Evolutionary conservation across 1,140 invertebrate genomes (phyloP).

Genomic region (Drosophila miranda): DNA sequence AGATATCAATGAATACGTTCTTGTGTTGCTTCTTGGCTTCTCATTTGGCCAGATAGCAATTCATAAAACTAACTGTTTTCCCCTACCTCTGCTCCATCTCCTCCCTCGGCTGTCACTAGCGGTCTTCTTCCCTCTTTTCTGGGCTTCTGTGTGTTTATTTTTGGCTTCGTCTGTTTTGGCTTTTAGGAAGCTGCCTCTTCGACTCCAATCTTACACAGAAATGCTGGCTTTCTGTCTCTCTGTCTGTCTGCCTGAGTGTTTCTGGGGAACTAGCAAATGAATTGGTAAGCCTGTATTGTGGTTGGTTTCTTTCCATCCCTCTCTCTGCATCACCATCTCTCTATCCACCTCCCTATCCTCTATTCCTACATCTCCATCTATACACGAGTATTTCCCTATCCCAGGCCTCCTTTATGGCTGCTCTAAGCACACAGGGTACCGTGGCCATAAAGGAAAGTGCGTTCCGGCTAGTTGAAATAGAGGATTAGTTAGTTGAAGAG

Average conservation of each 20-base stretch:
- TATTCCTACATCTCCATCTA: too few relatives aligned
- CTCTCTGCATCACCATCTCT: too few relatives aligned
- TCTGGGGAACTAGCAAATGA: slow-evolving; percentile 49
- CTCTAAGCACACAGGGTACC: too few relatives aligned
- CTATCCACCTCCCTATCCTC: not conserved
- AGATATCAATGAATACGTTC: slow-evolving; percentile 73
- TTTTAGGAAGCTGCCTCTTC: slow-evolving; percentile 53
- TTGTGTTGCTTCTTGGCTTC: slow-evolving; percentile 28
- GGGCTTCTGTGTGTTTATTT: slow-evolving; percentile 38
- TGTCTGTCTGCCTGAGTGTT: too few relatives aligned
- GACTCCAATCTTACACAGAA: not conserved
- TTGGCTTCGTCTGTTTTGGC: slow-evolving; percentile 27
- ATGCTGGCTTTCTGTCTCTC: too few relatives aligned
- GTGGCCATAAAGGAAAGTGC: slow-evolving; percentile 30
- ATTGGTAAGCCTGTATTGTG: slow-evolving; percentile 57
- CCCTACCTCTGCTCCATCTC: not conserved
- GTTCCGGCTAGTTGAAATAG: slow-evolving; percentile 26
- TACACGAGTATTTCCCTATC: too few relatives aligned
- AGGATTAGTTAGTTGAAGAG: too few relatives aligned
- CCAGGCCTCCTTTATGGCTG: too few relatives aligned
- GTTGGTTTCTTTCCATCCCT: not conserved
- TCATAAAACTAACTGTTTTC: slow-evolving; percentile 55
- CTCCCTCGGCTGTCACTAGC: slow-evolving; percentile 3
- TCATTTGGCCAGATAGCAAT: slow-evolving; percentile 33
- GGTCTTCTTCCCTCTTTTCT: slow-evolving; percentile 5